Conservation (phyloP, 1,140 invertebrate species). For the Drosophila athabasca region DNA sequence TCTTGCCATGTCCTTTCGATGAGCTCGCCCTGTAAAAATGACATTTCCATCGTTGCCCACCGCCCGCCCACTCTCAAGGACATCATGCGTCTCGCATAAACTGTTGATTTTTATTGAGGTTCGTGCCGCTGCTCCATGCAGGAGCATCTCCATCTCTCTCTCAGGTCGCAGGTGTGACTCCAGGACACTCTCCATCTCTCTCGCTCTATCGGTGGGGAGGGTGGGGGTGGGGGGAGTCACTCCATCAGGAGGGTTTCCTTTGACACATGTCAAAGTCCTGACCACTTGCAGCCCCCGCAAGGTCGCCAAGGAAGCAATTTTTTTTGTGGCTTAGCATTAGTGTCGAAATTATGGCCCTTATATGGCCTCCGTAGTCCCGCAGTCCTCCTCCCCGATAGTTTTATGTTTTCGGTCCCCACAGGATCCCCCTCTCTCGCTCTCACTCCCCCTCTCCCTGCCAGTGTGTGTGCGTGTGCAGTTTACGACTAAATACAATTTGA, state of each 20-base stretch:
- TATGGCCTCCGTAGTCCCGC: slow-evolving; percentile 28
- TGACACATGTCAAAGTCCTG: slow-evolving; percentile 73
- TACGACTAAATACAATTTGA: slow-evolving; percentile 66
- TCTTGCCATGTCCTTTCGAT: slow-evolving; percentile 52
- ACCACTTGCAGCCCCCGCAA: slow-evolving; percentile 55
- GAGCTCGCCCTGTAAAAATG: slow-evolving; percentile 41
- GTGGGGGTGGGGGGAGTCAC: neutral
- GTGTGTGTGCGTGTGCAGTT: slow-evolving; percentile 55
- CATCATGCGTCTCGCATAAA: slow-evolving; percentile 75
- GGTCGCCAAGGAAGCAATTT: slow-evolving; percentile 42
- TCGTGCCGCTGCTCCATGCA: slow-evolving; percentile 23
- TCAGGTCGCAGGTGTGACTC: slow-evolving; percentile 50
- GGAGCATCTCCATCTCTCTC: neutral
- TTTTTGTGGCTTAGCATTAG: slow-evolving; percentile 66
- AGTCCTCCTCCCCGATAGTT: slow-evolving; percentile 52
- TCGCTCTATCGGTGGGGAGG: too few species aligned
- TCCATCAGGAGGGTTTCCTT: slow-evolving; percentile 43
- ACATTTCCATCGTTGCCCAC: slow-evolving; percentile 42
- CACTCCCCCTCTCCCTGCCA: neutral
- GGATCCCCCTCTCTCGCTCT: neutral
- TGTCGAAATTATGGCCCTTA: slow-evolving; percentile 67
- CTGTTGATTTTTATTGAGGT: slow-evolving; percentile 78
- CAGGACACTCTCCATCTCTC: neutral
- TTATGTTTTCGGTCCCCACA: slow-evolving; percentile 33
- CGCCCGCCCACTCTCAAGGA: slow-evolving; percentile 59